These are phyloP conservation scores for Lichenostomus cassidix DNA, from an alignment of 2,113 vertebrate genomes.

Conservation along the genomic window DNA sequence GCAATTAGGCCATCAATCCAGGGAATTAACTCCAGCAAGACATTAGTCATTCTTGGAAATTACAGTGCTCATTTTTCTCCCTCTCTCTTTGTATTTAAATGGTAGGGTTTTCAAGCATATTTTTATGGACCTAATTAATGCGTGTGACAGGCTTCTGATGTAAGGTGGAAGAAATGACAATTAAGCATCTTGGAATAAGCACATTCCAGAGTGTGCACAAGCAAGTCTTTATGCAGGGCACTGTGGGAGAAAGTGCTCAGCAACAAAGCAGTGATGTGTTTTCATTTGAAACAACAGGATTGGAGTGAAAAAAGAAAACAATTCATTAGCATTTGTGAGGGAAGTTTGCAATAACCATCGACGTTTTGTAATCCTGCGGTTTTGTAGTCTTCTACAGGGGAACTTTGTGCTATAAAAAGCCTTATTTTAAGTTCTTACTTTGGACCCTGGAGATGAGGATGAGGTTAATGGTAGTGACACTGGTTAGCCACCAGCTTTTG, in stretches of 20 bases:
- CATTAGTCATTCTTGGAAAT: constrained; percentile 52
- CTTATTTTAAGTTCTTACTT: background rate
- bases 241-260: constrained; percentile 68
- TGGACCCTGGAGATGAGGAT: background rate
- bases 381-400: background rate
- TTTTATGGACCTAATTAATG: constrained; percentile 51
- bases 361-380: constrained; percentile 5
- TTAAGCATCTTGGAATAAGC: constrained; percentile 66
- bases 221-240: constrained; percentile 57
- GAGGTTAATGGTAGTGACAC: constrained; percentile 13
- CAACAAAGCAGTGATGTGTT: constrained; percentile 59
- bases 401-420: background rate
- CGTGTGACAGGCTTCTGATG: constrained; percentile 47
- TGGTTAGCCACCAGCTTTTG: constrained; percentile 7
- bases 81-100: constrained; percentile 37
- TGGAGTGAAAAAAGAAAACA: constrained; percentile 45
- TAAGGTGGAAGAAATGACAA: constrained; percentile 63
- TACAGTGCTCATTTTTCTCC: background rate
- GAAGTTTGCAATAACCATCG: constrained; percentile 11
- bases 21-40: constrained; percentile 44
- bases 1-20: constrained; percentile 14
- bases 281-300: constrained; percentile 48
- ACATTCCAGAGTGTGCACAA: constrained; percentile 65
- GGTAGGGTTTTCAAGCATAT: constrained; percentile 33
- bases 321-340: constrained; percentile 59